phyloP scores from a whole-genome alignment of 2,888 invertebrate genomes.

The Portevinia maculata region DNA sequence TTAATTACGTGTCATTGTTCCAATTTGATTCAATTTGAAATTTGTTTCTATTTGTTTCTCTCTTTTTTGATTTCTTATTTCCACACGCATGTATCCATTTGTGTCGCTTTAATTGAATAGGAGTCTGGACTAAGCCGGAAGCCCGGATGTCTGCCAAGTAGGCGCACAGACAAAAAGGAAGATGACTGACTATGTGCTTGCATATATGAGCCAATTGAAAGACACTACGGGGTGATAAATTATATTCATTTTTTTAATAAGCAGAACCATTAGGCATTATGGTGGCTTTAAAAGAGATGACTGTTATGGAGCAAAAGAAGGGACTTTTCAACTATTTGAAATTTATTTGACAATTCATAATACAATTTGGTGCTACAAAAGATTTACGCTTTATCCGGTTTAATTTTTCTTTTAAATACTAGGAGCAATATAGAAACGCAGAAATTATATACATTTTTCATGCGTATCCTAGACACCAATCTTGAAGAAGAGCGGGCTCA shows the following conservation, averaged over 20 bases:
- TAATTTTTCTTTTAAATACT: no score
- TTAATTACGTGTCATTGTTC: constrained; percentile 73
- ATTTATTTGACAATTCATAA: no score
- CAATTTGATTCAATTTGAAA: constrained; percentile 73
- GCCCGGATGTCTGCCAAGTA: constrained; percentile 61
- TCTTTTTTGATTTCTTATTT: constrained; percentile 14
- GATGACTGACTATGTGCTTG: constrained; percentile 29
- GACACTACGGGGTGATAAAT: constrained; percentile 58
- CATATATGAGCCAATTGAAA: constrained; percentile 43
- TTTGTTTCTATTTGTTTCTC: constrained; percentile 19
- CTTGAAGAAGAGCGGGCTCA: no score
- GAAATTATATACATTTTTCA: no score
- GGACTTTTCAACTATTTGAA: no score
- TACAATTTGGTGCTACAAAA: no score
- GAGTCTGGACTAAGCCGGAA: constrained; percentile 52
- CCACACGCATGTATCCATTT: not conserved
- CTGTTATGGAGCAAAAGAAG: not conserved
- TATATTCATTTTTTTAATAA: constrained; percentile 1
- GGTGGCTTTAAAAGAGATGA: not conserved
- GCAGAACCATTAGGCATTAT: constrained; percentile 45
- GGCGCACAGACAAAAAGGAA: constrained; percentile 20
- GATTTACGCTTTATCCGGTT: no score
- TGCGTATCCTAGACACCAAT: no score
- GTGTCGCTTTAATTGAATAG: constrained; percentile 49
- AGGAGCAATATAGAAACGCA: no score